phyloP scores from a whole-genome alignment of 1,140 invertebrate genomes.

The Mycetomoellerius zeteki region DNA sequence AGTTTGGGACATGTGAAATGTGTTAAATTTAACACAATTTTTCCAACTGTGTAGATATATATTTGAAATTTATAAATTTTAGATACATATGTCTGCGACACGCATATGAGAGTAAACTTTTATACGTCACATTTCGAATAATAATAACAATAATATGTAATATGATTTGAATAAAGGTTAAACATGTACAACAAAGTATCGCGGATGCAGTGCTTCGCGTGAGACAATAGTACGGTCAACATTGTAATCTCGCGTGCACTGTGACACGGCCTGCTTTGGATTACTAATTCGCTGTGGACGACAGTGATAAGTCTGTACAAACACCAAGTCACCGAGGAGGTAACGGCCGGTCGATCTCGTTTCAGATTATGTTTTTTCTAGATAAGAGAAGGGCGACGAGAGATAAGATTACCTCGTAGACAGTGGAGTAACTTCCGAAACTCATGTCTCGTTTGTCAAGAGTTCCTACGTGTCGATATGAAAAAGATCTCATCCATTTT shows the following conservation, averaged over 20 bases:
- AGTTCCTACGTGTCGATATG: not conserved
- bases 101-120: not conserved
- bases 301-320: conserved; percentile 59
- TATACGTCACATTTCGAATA: not conserved
- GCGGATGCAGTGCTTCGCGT: conserved; percentile 18
- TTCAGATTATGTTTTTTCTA: conserved; percentile 10
- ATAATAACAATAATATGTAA: not conserved
- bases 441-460: not conserved
- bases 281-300: not conserved
- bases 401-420: conserved; percentile 48
- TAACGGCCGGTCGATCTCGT: conserved; percentile 19
- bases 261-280: not conserved
- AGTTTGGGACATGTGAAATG: too few species aligned
- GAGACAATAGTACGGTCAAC: conserved; percentile 25
- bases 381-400: conserved; percentile 17
- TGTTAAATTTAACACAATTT: too few species aligned
- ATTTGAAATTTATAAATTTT: not conserved
- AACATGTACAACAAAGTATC: not conserved
- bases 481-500: not conserved
- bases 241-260: conserved; percentile 9
- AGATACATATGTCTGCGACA: not conserved
- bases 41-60: not conserved
- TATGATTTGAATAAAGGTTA: not conserved
- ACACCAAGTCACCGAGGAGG: not conserved
- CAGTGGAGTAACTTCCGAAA: not conserved